These are phyloP conservation scores for Drosophila baimaii DNA, from an alignment of 1,140 invertebrate species.

Conservation along the genomic window DNA sequence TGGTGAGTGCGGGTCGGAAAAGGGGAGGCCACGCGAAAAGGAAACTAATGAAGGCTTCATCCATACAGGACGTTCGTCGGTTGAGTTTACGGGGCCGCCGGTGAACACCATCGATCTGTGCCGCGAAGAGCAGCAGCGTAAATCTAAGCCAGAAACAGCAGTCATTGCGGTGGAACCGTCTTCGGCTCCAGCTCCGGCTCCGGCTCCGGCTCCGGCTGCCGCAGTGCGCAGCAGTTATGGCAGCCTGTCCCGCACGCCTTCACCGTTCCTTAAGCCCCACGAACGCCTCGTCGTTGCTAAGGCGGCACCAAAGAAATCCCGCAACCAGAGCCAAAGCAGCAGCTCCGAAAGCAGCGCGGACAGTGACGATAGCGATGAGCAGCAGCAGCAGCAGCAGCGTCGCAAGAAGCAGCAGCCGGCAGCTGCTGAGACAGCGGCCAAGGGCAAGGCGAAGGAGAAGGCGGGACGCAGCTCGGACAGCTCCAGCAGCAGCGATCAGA, in stretches of 20 bases:
- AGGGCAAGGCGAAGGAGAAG: conserved; percentile 57
- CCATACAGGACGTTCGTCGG: conserved; percentile 65
- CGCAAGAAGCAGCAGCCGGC: conserved; percentile 31
- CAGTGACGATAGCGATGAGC: conserved; percentile 75
- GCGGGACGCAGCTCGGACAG: conserved; percentile 70
- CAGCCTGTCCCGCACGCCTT: conserved; percentile 91
- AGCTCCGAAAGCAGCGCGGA: conserved; percentile 84
- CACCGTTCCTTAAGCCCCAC: conserved; percentile 91
- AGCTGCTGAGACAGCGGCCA: conserved; percentile 14
- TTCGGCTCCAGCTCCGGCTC: conserved; percentile 1
- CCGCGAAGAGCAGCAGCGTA: conserved; percentile 84
- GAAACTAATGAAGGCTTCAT: neutral
- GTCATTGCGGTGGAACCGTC: conserved; percentile 29
- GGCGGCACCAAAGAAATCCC: conserved; percentile 84
- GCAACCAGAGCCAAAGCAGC: conserved; percentile 83
- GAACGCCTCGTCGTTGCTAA: conserved; percentile 84
- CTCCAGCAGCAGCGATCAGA: conserved; percentile 81
- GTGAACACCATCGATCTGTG: conserved; percentile 80
- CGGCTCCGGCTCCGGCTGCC: neutral
- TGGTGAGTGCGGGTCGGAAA: neutral
- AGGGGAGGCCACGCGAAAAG: no score
- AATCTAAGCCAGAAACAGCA: conserved; percentile 51
- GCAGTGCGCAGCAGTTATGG: conserved; percentile 61
- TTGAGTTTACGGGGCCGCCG: conserved; percentile 70
- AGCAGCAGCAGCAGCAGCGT: conserved; percentile 36